These are phyloP conservation scores for Prietella phreatophila DNA, from an alignment of 2,113 vertebrate genomes.

Conservation along the genomic window DNA sequence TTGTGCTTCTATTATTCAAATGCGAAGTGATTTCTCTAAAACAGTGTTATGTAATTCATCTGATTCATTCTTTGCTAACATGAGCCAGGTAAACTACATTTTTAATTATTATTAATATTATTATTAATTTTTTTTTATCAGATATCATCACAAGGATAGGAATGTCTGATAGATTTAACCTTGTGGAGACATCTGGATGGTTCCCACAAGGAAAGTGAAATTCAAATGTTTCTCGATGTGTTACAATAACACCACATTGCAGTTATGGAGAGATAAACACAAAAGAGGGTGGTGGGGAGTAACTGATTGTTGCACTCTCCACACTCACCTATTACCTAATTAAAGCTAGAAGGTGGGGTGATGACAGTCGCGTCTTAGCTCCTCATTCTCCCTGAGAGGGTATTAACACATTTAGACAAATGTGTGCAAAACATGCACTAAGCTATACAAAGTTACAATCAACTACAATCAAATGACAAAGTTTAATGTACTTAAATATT, in stretches of 20 bases:
- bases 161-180: not conserved
- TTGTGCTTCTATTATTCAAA: not conserved
- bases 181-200: not conserved
- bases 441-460: not conserved
- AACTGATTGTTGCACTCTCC: slow-evolving; percentile 64
- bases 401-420: not conserved
- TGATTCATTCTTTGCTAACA: slow-evolving; percentile 1
- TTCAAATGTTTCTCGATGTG: slow-evolving; percentile 14
- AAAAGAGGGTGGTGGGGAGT: slow-evolving; percentile 22
- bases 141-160: not conserved
- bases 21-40: not conserved
- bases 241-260: slow-evolving; percentile 44
- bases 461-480: not conserved
- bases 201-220: not conserved
- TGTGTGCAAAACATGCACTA: not conserved
- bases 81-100: not conserved
- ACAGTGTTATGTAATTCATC: slow-evolving; percentile 5
- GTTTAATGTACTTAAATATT: not conserved
- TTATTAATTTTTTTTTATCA: not conserved
- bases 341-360: slow-evolving; percentile 58
- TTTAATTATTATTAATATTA: no score
- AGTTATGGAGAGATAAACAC: slow-evolving; percentile 6
- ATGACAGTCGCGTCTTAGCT: slow-evolving; percentile 56
- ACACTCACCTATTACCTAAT: slow-evolving; percentile 62
- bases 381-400: not conserved